Evolutionary conservation across 2,113 vertebrate species (phyloP).

Genomic region (Ptilonorhynchus violaceus): DNA sequence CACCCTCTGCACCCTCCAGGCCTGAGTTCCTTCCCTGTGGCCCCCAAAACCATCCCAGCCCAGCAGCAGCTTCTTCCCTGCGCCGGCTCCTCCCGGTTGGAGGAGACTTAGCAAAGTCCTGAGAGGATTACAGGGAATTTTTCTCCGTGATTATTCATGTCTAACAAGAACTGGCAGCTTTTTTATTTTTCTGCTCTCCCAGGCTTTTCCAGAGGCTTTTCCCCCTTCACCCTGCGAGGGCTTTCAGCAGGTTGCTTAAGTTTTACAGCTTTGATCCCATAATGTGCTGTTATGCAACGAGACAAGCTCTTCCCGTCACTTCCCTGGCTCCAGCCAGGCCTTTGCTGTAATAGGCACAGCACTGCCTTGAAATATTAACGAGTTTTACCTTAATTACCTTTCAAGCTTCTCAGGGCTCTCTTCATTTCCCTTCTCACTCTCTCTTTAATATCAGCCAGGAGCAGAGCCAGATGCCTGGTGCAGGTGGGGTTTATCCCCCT

Average conservation of each 20-base stretch:
- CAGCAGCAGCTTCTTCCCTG: neutral
- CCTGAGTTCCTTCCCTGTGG: neutral
- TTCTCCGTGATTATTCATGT: neutral
- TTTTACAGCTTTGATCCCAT: slow-evolving; percentile 62
- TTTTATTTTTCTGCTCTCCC: neutral
- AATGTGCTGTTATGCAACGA: slow-evolving; percentile 11
- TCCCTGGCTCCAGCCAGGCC: slow-evolving; percentile 5
- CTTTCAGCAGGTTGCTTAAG: slow-evolving; percentile 17
- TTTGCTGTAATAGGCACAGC: slow-evolving; percentile 31
- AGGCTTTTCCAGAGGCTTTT: neutral
- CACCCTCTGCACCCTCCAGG: neutral
- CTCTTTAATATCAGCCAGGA: neutral
- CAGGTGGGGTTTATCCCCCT: neutral
- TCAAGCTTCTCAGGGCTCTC: neutral
- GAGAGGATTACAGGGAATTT: neutral
- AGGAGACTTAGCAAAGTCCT: neutral
- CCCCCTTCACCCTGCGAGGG: neutral
- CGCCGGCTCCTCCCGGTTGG: fast-evolving
- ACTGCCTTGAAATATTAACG: slow-evolving; percentile 54
- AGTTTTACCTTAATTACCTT: slow-evolving; percentile 57
- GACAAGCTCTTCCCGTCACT: slow-evolving; percentile 43
- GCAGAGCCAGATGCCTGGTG: neutral
- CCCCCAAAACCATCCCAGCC: neutral
- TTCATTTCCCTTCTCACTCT: neutral
- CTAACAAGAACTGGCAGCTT: slow-evolving; percentile 18